Evolutionary conservation across 2,113 vertebrate genomes (phyloP).

Genomic region (Hemichromis elongatus): DNA sequence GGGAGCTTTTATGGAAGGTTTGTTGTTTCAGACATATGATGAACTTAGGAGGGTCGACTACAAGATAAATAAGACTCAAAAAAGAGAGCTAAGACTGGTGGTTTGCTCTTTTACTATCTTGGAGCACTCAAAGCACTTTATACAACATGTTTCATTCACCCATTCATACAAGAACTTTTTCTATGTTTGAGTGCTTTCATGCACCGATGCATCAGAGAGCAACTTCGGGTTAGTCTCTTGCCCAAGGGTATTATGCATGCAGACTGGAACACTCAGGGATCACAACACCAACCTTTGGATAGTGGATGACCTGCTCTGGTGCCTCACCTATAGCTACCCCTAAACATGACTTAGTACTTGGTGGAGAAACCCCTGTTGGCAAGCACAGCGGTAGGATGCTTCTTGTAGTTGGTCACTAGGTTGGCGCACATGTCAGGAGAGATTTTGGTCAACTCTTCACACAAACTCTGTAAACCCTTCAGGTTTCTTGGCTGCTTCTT

Average conservation of each 20-base stretch:
- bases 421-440: neutral
- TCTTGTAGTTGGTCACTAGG: neutral
- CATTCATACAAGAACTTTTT: neutral
- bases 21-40: neutral
- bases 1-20: neutral
- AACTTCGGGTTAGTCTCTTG: neutral
- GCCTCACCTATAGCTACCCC: neutral
- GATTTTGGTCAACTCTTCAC: neutral
- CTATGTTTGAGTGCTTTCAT: neutral
- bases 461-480: no score
- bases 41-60: neutral
- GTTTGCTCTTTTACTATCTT: rapidly evolving
- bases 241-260: neutral
- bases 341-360: neutral
- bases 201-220: neutral
- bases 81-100: neutral
- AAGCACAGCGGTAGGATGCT: neutral
- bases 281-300: neutral
- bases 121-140: neutral
- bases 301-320: neutral
- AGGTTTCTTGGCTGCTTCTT: neutral
- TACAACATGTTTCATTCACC: neutral
- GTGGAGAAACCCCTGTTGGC: neutral
- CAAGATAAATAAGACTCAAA: neutral
- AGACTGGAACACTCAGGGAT: neutral